Base-by-base conservation (phyloP, 2,888 invertebrate species). In the Cryptocephalus moraei region DNA sequence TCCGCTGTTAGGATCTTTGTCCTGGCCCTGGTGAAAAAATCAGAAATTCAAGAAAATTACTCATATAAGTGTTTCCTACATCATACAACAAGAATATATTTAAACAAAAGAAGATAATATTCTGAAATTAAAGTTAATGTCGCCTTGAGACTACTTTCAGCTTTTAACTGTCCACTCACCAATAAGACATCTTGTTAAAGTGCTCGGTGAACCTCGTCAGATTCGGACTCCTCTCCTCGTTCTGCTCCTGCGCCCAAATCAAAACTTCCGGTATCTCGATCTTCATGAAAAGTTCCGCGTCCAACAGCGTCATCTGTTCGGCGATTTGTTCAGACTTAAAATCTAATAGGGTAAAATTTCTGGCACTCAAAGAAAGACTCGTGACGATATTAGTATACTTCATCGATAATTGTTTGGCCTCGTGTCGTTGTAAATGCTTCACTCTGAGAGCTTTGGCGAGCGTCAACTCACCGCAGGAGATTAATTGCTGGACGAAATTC, bases 111-210 rank as follows among this genome's bases (percentile, higher is more conserved):
- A n/a, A n/a, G n/a, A n/a, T n/a, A n/a, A n/a, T n/a, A n/a, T n/a
- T n/a, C n/a, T n/a, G n/a, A n/a, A n/a, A n/a, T n/a, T n/a, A n/a
- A n/a, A n/a, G n/a, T n/a, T n/a, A n/a, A n/a, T n/a, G n/a, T n/a
- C n/a, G n/a, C n/a, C n/a, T n/a, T n/a, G n/a, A n/a, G n/a, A n/a
- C n/a, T n/a, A n/a, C n/a, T n/a, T n/a, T n/a, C n/a, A n/a, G n/a
- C n/a, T n/a, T 22, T 22, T 2, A 2, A 22, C 22, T 22, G 22
- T 22, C 22, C 8, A 10, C 70, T 64, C 66, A 80, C 96, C 96
- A 96, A 66, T 91, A 96, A 49, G 95, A 95, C 92, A 96, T 94
- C 74, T 97, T 96, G 69, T 99, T 99, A 72, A 99, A 99, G 73
- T 99, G 97, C 69, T 96, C 95, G 0, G 99, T 99, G 68, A 99